Evolutionary conservation across 2,113 vertebrate species (phyloP).

Genomic region (Bufo bufo): DNA sequence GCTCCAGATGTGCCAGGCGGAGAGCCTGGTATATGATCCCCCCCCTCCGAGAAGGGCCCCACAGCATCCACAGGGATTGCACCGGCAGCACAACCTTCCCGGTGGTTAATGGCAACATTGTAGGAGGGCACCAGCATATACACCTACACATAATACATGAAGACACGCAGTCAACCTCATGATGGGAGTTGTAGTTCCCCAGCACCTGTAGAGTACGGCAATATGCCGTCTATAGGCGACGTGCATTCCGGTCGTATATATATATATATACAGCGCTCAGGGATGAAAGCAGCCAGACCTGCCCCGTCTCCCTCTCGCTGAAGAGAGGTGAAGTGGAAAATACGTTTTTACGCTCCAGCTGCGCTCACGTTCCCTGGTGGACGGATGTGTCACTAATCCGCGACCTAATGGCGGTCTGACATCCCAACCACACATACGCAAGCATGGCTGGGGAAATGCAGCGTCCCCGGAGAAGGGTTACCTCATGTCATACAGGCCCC

Average conservation of each 20-base stretch:
- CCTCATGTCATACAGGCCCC: no score
- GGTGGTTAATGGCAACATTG: not conserved
- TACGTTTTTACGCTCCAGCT: conserved; percentile 20
- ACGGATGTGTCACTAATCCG: conserved; percentile 10
- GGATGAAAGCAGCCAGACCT: not conserved
- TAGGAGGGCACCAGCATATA: no score
- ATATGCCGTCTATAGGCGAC: not conserved
- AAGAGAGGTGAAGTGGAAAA: conserved; percentile 20
- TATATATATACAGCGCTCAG: no score
- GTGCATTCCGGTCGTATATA: not conserved
- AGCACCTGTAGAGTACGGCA: not conserved
- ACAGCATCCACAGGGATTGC: no score
- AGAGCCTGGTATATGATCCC: no score
- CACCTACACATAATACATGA: no score
- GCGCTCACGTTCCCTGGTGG: not conserved
- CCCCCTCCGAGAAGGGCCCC: no score
- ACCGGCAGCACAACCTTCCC: not conserved
- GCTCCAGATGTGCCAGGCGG: no score
- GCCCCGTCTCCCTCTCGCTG: not conserved
- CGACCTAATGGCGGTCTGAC: not conserved
- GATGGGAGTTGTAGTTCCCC: not conserved
- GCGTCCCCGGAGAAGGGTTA: not conserved
- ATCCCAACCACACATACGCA: not conserved
- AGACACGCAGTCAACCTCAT: not conserved
- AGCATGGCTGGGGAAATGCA: not conserved